Evolutionary conservation across 1,140 invertebrate genomes (phyloP).

Genomic region (Aphis craccivora): DNA sequence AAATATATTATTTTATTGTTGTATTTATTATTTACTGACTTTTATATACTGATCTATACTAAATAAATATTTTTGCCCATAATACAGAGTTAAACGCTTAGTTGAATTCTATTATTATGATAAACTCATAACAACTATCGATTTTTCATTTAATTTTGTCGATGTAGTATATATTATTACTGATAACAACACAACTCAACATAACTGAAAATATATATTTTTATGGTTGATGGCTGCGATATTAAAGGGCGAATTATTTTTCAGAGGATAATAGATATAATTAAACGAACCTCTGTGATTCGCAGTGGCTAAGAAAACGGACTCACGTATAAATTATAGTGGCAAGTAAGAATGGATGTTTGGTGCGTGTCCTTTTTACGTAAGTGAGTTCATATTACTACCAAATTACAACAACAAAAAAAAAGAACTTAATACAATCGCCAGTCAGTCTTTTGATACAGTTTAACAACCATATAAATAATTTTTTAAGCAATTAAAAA

Average conservation of each 20-base stretch:
- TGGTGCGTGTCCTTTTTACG: not conserved
- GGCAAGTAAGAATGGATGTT: not conserved
- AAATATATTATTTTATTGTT: not conserved
- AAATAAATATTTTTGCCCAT: too few species aligned
- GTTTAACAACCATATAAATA: not conserved
- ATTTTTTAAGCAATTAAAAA: not conserved
- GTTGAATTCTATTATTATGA: too few species aligned
- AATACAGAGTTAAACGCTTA: too few species aligned
- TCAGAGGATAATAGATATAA: not conserved
- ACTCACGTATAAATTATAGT: not conserved
- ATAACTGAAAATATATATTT: not conserved
- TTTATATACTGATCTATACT: not conserved
- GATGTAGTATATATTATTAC: not conserved
- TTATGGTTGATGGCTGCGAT: not conserved
- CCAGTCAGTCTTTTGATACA: not conserved
- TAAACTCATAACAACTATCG: too few species aligned
- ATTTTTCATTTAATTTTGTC: not conserved
- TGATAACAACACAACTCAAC: too few species aligned
- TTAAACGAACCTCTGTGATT: not conserved
- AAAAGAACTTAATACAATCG: not conserved
- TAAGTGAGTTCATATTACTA: not conserved
- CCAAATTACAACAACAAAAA: not conserved
- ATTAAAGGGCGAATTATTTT: not conserved
- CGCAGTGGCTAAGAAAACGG: not conserved
- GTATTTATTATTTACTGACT: not conserved